These are phyloP conservation scores for Unio delphinus DNA, from an alignment of 2,888 invertebrate genomes.

Conservation along the genomic window DNA sequence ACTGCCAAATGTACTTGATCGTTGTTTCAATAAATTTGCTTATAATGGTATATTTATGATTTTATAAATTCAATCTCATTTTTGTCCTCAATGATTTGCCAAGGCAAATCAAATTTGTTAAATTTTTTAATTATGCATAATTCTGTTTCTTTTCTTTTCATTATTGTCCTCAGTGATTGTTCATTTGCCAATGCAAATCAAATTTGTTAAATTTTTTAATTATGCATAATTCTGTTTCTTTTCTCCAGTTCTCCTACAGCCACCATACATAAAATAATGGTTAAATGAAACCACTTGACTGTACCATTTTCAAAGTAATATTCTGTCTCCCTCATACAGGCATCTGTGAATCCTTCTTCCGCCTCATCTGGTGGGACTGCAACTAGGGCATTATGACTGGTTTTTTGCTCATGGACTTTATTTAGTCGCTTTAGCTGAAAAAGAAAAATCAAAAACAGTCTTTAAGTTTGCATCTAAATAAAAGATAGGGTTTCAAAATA, in stretches of 20 bases:
- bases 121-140: too few relatives aligned
- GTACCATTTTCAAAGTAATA: conserved; percentile 95
- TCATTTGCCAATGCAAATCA: too few relatives aligned
- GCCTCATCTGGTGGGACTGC: conserved; percentile 1
- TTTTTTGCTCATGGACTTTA: conserved; percentile 4
- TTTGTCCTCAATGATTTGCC: too few relatives aligned
- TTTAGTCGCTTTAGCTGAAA: conserved; percentile 4
- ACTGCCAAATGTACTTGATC: too few relatives aligned
- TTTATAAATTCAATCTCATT: neutral
- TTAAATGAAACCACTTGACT: neutral
- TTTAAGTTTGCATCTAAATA: too few relatives aligned
- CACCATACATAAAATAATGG: neutral
- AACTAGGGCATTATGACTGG: conserved; percentile 1
- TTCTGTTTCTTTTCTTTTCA: too few relatives aligned
- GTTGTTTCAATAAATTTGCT: too few relatives aligned
- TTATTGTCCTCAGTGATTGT: too few relatives aligned
- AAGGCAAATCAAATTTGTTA: too few relatives aligned
- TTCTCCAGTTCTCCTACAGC: neutral
- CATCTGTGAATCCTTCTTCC: conserved; percentile 4
- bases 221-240: too few relatives aligned
- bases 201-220: too few relatives aligned
- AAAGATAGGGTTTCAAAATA: too few relatives aligned
- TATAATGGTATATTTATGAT: neutral
- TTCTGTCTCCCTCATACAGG: conserved; percentile 80
- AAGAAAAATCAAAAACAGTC: neutral